These are phyloP conservation scores for Salvelinus alpinus DNA, from an alignment of 2,113 vertebrate genomes.

Conservation along the genomic window DNA sequence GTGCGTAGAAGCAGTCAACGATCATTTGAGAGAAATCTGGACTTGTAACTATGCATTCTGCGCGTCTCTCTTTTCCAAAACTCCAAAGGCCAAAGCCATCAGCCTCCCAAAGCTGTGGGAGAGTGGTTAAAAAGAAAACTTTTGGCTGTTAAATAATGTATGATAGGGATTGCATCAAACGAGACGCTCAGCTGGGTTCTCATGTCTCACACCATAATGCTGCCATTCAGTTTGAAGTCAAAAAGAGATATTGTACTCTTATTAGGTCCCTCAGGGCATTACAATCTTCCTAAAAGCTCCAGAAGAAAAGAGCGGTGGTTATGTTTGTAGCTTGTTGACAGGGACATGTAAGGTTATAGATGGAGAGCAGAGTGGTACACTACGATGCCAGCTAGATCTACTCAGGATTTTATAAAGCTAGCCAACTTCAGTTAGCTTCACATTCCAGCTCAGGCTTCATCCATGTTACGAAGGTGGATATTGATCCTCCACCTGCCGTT, in stretches of 20 bases:
- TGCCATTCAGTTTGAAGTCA: constrained; percentile 25
- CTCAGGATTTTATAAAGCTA: too few species aligned
- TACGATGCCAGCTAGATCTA: too few species aligned
- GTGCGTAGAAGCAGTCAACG: background rate
- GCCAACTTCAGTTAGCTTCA: too few species aligned
- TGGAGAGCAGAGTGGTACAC: background rate
- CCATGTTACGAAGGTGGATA: too few species aligned
- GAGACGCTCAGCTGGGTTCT: background rate
- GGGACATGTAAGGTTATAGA: background rate
- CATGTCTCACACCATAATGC: constrained; percentile 7
- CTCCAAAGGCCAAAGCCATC: background rate
- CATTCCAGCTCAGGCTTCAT: too few species aligned
- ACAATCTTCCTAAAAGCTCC: constrained; percentile 5
- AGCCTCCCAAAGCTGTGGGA: constrained; percentile 1
- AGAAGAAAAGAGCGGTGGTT: background rate
- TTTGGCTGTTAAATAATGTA: constrained; percentile 21
- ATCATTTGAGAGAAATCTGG: background rate
- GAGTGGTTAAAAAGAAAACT: constrained; percentile 4
- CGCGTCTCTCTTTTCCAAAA: background rate
- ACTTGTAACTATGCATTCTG: background rate
- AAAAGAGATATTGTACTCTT: constrained; percentile 19
- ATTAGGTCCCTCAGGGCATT: constrained; percentile 4
- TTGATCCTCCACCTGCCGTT: too few species aligned
- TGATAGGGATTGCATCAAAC: background rate
- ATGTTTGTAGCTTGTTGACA: constrained; percentile 2